Base-by-base conservation (phyloP, 1,140 invertebrate species). In the Aphaenogaster floridana region DNA sequence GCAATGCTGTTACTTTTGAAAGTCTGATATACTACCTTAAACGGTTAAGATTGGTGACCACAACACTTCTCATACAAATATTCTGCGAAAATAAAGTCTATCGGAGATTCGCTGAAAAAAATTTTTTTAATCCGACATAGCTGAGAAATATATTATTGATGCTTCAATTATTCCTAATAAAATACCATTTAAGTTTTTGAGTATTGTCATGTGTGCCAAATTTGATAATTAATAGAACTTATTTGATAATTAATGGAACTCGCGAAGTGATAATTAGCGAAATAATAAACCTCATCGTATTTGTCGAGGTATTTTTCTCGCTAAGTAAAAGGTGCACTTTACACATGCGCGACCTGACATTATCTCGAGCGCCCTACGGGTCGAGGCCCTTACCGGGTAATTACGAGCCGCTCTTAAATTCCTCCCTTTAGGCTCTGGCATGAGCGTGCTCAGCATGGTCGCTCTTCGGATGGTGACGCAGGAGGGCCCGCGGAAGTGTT, bases 361-460 rank as follows among this genome's bases (percentile, higher is more conserved):
- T 57, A 42, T 54, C 21, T 21, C 57, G 21, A 34, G 1, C 11
- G 15, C 34, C 68, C n/a, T 87, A 74, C n/a, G 39, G 64, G 36
- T 39, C 52, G 13, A 83, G 61, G 13, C 28, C 5, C 69, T 84
- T 45, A 39, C 52, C 34, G 8, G 54, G 42, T 84, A 84, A 84
- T 84, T 84, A 84, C 7, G n/a, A 84, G 54, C 34, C 42, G 34
- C 80, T 76, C 57, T 84, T 84, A 61, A 74, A 76, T 84, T 84
- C 45, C 68, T 50, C 8, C 28, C 80, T 94, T 69, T 69, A 96
- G 96, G 97, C n/a, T 97, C 97, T 3, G 98, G 98, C 28, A 97
- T 98, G 97, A 98, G 97, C 88, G 96, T 98, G 66, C 95, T 98
- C 8, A 97, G 97, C 89, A 97, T 97, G 92, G 96, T 98, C 28